phyloP scores from a whole-genome alignment of 2,113 vertebrate genomes.

The Elephantulus edwardii region DNA sequence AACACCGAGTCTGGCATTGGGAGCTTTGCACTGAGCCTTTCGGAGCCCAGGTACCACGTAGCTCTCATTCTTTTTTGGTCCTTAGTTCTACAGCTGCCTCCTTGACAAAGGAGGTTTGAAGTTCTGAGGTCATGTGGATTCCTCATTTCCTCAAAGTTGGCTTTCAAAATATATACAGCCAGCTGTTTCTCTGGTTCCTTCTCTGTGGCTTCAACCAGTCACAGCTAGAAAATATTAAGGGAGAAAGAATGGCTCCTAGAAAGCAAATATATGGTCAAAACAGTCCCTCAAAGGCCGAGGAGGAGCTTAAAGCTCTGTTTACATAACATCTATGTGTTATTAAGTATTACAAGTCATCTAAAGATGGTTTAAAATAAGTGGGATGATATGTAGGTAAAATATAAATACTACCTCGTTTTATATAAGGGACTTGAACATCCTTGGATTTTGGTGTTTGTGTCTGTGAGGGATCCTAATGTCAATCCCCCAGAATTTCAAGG shows the following conservation, averaged over 20 bases:
- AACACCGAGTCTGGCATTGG: conserved; percentile 43
- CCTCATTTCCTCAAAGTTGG: neutral
- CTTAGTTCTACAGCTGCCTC: too few species aligned
- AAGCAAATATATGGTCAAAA: neutral
- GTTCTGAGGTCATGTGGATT: accelerated
- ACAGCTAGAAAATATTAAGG: neutral
- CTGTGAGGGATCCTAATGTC: too few species aligned
- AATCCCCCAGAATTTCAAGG: too few species aligned
- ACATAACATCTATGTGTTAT: neutral
- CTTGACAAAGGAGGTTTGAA: neutral
- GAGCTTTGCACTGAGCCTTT: neutral
- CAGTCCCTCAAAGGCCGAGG: neutral
- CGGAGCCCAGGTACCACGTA: neutral
- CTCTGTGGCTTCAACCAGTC: neutral
- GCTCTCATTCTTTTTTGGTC: too few species aligned
- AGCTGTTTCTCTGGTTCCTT: neutral
- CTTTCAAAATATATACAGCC: neutral
- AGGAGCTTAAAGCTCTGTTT: neutral
- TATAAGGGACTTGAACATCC: too few species aligned
- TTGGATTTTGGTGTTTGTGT: too few species aligned
- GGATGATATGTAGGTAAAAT: too few species aligned
- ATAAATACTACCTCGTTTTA: too few species aligned
- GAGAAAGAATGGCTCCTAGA: too few species aligned
- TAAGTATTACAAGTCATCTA: neutral
- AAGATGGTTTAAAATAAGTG: too few species aligned